Base-by-base conservation (phyloP, 2,888 invertebrate species). In the Xestia xanthographa region DNA sequence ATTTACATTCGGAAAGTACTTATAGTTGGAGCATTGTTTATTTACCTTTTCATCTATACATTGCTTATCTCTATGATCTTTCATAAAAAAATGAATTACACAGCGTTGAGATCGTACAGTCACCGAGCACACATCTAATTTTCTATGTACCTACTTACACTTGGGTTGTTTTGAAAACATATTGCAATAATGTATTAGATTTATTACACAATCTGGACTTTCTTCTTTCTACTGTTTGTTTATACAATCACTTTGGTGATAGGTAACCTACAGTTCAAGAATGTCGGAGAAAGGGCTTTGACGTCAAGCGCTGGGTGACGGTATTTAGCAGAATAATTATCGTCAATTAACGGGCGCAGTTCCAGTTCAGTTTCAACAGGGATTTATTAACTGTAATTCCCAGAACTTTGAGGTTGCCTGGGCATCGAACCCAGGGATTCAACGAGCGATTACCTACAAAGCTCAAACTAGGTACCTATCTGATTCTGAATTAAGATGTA, bases 191-290 rank as follows among this genome's bases (percentile, higher is more conserved):
- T 73, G 67, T 81, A 68, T 22, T 56, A 43, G 29, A 66, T 77
- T 58, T 43, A 69, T 63, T 62, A 22, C 56, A 65, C 50, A 56
- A 65, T 45, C 34, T 70, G 60, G 63, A 83, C 63, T 71, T 80
- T 83, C 75, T 79, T 72, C 66, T 80, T 74, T 76, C 60, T 71
- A 48, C 14, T 43, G 17, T 65, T 22, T 76, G 34, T 62, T 34
- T 65, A 75, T 56, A 63, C 26, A 34, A 11, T 41, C n/a, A 69
- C 53, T 68, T 60, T 41, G 34, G 58, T 69, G 77, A 58, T 72
- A 75, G 12, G n/a, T 76, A 84, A 72, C 67, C 63, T 58, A 69
- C 38, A 85, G 85, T 80, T 83, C 82, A 83, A 67, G 12, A 67
- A 69, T 45, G 85, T 74, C 58, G 68, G 22, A n/a, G 38, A 56